A percentile compares a stretch with the other conserved stretches of the same genome.
Conservation (phyloP, 2,797 vertebrate genomes). For the Eidolon dupreanum region DNA sequence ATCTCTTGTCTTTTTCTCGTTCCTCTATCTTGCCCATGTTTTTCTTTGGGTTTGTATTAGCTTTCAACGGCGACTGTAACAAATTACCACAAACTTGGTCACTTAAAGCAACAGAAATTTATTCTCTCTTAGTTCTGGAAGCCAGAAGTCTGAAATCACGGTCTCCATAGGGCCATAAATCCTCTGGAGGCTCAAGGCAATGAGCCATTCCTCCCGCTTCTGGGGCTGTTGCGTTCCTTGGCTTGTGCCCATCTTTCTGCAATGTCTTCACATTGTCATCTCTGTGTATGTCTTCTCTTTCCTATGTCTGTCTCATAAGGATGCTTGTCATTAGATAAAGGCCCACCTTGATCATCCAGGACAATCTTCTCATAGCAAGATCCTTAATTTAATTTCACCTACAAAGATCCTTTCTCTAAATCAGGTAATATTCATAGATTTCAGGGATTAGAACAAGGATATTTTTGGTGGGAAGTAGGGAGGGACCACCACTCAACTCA, state of each 20-base stretch:
- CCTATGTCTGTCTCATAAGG: not conserved
- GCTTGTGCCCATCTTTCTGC: not conserved
- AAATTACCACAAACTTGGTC: not conserved
- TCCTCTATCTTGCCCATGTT: accelerated
- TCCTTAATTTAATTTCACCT: not conserved
- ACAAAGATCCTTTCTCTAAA: not conserved
- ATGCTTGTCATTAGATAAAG: not conserved
- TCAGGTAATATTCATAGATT: not conserved
- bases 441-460: not conserved
- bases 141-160: not conserved
- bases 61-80: not conserved
- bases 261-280: not conserved
- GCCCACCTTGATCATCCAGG: not conserved
- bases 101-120: not conserved
- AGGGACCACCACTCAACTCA: not conserved
- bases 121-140: not conserved
- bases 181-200: not conserved
- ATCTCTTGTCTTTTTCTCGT: not conserved
- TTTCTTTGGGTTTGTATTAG: not conserved
- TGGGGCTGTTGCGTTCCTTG: not conserved
- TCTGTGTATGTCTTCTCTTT: not conserved
- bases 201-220: not conserved
- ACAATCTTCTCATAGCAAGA: not conserved
- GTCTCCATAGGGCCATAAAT: not conserved
- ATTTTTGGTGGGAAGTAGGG: not conserved